Conservation (phyloP, 1,140 invertebrate genomes). For the Fopius arisanus region DNA sequence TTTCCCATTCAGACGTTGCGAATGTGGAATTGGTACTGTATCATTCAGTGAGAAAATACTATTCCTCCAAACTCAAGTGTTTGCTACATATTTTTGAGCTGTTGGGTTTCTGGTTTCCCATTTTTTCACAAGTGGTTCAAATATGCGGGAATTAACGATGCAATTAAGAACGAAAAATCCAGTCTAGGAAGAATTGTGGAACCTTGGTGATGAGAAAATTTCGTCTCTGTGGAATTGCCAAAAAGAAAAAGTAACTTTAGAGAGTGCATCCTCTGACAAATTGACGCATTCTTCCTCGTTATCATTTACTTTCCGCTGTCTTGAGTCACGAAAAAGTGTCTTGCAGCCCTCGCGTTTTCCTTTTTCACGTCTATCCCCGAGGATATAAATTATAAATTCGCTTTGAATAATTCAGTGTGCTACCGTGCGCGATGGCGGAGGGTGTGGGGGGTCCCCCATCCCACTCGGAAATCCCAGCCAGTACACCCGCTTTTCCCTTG, state of each 20-base stretch:
- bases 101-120: too few species aligned
- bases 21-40: too few species aligned
- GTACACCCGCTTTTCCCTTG: not conserved
- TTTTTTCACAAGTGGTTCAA: too few species aligned
- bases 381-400: conserved; percentile 2
- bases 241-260: not conserved
- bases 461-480: not conserved
- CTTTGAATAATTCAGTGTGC: not conserved
- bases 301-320: not conserved
- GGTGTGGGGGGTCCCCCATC: too few species aligned
- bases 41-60: too few species aligned
- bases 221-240: too few species aligned
- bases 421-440: not conserved
- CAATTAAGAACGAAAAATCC: too few species aligned
- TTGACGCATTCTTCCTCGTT: not conserved
- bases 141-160: too few species aligned
- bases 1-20: too few species aligned
- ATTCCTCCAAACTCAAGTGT: not conserved
- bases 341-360: not conserved
- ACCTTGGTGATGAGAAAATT: too few species aligned
- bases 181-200: too few species aligned
- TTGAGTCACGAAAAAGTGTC: not conserved
- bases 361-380: not conserved
- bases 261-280: not conserved
- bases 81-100: not conserved